Percentiles rank a stretch among this genome's conserved stretches.
phyloP scores from a whole-genome alignment of 2,797 vertebrate species.

The Sphaeramia orbicularis region DNA sequence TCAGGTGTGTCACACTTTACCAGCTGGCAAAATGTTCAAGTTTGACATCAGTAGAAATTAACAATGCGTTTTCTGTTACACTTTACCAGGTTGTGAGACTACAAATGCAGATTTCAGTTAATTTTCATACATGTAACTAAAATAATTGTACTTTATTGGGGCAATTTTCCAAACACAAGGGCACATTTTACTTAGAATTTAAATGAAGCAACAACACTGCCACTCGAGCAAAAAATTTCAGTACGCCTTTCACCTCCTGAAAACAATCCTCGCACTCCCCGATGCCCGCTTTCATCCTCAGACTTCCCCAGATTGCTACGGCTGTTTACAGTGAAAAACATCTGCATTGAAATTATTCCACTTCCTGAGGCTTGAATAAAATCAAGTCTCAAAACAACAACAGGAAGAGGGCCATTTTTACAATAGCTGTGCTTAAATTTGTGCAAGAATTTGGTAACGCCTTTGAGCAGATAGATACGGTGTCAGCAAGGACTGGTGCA shows the following conservation, averaged over 20 bases:
- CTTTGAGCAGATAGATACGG: constrained; percentile 67
- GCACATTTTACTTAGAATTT: constrained; percentile 45
- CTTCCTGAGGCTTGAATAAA: constrained; percentile 88
- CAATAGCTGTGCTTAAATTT: constrained; percentile 84
- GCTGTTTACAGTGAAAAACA: constrained; percentile 89
- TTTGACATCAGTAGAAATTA: no score
- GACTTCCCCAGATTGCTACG: constrained; percentile 65
- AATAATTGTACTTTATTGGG: no score
- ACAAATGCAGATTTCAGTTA: no score
- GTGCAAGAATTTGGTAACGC: constrained; percentile 74
- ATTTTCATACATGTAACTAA: no score
- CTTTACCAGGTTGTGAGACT: no score
- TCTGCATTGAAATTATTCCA: constrained; percentile 89
- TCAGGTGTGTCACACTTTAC: background rate
- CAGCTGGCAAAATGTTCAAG: background rate
- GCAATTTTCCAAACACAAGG: constrained; percentile 4
- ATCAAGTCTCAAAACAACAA: constrained; percentile 87
- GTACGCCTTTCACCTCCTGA: constrained; percentile 60
- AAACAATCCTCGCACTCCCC: constrained; percentile 55
- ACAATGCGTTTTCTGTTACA: no score
- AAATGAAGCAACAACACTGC: constrained; percentile 27
- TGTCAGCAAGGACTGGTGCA: constrained; percentile 55
- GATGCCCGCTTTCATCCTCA: constrained; percentile 57
- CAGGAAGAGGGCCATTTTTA: constrained; percentile 88
- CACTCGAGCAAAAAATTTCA: constrained; percentile 49